Conservation (phyloP, 2,113 vertebrate genomes). For the Pedetes capensis region DNA sequence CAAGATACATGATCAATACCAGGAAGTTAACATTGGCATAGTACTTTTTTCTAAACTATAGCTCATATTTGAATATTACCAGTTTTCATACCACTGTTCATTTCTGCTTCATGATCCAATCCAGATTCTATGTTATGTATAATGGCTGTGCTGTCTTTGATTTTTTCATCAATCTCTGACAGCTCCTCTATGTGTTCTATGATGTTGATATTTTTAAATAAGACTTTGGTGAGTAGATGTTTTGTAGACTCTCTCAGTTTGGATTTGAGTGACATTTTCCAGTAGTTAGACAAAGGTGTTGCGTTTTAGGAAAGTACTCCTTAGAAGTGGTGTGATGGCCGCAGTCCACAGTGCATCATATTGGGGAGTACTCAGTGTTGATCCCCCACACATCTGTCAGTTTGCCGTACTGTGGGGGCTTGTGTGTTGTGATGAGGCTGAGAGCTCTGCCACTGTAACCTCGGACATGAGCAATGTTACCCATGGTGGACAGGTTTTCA, state of each 20-base stretch:
- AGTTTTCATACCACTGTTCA: background rate
- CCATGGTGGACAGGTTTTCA: too few species aligned
- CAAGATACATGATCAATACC: background rate
- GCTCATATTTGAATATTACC: background rate
- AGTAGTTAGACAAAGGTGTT: background rate
- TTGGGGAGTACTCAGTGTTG: background rate
- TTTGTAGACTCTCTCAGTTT: background rate
- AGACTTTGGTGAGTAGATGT: background rate
- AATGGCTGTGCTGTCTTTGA: background rate
- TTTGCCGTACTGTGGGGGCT: too few species aligned
- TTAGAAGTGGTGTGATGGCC: background rate
- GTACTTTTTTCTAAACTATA: background rate
- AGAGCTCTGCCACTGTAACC: too few species aligned
- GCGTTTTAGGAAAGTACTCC: background rate
- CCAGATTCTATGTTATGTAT: background rate
- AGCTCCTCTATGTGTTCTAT: background rate
- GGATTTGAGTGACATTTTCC: background rate
- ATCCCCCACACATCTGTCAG: too few species aligned
- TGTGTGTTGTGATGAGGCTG: too few species aligned
- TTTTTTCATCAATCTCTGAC: background rate
- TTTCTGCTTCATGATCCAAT: background rate
- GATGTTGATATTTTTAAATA: background rate
- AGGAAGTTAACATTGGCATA: background rate
- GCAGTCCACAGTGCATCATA: background rate
- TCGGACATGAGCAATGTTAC: too few species aligned